These are phyloP conservation scores for Apteryx owenii DNA, from an alignment of 2,113 vertebrate genomes.

Conservation along the genomic window DNA sequence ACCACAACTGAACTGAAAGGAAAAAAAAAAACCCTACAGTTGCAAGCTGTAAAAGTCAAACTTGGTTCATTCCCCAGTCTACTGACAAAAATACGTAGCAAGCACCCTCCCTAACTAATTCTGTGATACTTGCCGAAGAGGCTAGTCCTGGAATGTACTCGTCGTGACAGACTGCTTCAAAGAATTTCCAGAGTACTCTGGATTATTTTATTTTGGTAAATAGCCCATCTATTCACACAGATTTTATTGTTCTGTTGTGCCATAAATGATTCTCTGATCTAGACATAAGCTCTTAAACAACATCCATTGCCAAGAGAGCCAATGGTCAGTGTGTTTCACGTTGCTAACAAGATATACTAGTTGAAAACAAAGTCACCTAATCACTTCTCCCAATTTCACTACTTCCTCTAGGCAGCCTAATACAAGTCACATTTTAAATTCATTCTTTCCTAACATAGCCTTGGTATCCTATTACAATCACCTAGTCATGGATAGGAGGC, in stretches of 20 bases:
- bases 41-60: not conserved
- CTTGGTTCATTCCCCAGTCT: not conserved
- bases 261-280: not conserved
- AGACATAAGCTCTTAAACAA: not conserved
- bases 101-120: not conserved
- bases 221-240: not conserved
- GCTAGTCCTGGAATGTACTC: rapidly evolving
- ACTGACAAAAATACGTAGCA: not conserved
- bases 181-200: not conserved
- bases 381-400: not conserved
- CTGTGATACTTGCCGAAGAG: not conserved
- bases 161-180: not conserved
- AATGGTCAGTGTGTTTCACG: not conserved
- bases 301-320: not conserved
- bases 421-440: not conserved
- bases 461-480: not conserved
- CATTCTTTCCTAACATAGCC: not conserved
- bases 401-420: not conserved
- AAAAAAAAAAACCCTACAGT: not conserved
- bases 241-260: not conserved
- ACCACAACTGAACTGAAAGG: not conserved
- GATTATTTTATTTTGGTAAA: not conserved
- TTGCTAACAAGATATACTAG: not conserved
- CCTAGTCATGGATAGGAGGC: not conserved
- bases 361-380: not conserved